Base-by-base conservation (phyloP, 2,888 invertebrate genomes). In the Drosophila austrosaltans region DNA sequence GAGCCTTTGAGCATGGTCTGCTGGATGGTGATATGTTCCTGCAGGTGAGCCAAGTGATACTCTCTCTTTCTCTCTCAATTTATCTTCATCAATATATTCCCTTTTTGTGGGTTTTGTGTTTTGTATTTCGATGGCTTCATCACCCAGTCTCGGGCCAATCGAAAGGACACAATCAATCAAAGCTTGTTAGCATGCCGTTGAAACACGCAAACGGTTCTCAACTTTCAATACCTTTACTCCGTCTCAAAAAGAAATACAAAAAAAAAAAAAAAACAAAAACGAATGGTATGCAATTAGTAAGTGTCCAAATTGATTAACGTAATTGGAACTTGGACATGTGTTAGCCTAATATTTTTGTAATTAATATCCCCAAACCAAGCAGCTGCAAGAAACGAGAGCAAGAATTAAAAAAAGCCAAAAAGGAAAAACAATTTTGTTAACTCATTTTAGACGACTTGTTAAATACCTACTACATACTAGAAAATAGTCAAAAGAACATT, bases 21-120 rank as follows among this genome's bases (percentile, higher is more conserved):
- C 95, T 98, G 81, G 98, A 98, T 92, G 98, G 98, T 82, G 98
- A 98, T 93, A 96, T 97, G 96, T 98, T 98, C 94, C 94, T 98
- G 89, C 98, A 98, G 96, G 98, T 98, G 94, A 93, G 91, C 80
- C 12, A 16, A 39, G 44, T 56, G 39, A 39, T 10, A 25, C 25
- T 28, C 59, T 28, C 42, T 36, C 56, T 44, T 48, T 30, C 12
- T 54, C 61, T 68, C 69, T 59, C 78, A 76, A 82, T 77, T 85
- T 76, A 75, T 81, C 79, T 82, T 87, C 85, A 85, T 85, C 85
- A 48, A 48, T 48, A 48, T 48, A 48, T 48, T 48, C 10, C 48
- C 48, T 48, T 48, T 25, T 48, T 48, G 48, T 48, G 48, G 8
- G 22, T 22, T 48, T 4, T 40, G 22, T 48, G 10, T 87, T 79